Evolutionary conservation across 2,888 invertebrate species (phyloP), one percentile per base, ranked within the genome.

Genomic region (Apotomis betuletana): DNA sequence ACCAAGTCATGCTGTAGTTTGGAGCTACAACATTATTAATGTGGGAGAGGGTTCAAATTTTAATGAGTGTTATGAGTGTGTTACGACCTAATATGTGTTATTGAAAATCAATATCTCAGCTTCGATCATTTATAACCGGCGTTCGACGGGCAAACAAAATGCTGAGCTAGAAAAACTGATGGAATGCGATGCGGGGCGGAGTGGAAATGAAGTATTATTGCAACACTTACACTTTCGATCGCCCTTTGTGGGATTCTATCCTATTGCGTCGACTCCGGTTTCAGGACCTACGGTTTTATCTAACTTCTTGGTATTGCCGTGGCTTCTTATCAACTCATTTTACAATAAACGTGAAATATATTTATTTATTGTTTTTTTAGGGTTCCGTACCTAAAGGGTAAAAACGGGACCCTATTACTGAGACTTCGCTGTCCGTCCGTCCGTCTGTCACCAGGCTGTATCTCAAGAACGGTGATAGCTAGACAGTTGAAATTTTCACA

Each of bases 201-300:
- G 88, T 86, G 87, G 88, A 90, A 90, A 90, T 89, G 86, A 90
- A 90, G 90, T 89, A 90, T 90, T 90, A 89, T 91, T 88, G 90
- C 86, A 89, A 92, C 93, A 94, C 93, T 93, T 93, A 92, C 93
- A 91, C 92, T 94, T 92, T 93, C 91, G 82, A 86, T 85, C 79
- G 83, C 81, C 83, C 81, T 84, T 85, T 83, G 84, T 84, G 77
- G 78, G 77, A 79, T 86, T 85, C 76, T 77, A 82, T 86, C 85
- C 76, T 77, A 82, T 88, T 84, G 81, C 88, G 77, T 67, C 67
- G 51, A 49, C 72, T 72, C 68, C 13, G 70, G 67, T 74, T 71
- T 65, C 73, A 55, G 55, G 57, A 62, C 61, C 51, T 69, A 58
- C 3, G 12, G 49, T 61, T 55, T 57, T 67, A 68, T 68, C n/a